phyloP scores from a whole-genome alignment of 1,140 invertebrate species.

The Drosophila mayri region DNA sequence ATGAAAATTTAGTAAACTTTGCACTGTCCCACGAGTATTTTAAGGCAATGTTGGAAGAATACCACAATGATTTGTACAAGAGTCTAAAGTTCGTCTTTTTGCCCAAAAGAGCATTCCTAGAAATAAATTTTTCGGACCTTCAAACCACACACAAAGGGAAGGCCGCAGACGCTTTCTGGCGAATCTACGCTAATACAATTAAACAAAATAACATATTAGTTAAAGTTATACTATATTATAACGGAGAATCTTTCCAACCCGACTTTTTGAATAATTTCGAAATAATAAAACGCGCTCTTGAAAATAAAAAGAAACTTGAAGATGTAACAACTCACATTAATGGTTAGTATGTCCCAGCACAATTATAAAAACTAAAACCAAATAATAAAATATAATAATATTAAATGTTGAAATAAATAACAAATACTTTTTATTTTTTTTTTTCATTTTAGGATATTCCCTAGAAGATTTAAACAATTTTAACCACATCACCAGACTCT shows the following conservation, averaged over 20 bases:
- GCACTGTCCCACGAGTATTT: background rate
- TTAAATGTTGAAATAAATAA: background rate
- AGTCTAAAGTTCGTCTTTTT: background rate
- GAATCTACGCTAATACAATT: background rate
- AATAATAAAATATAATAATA: no score
- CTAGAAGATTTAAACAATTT: background rate
- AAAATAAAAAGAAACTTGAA: background rate
- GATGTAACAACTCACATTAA: no score
- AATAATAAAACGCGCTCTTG: background rate
- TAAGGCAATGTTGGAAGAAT: background rate
- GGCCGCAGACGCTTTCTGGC: background rate
- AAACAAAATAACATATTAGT: background rate
- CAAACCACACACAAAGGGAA: background rate
- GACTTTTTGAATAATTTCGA: background rate
- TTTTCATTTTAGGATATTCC: background rate
- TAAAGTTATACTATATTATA: accelerated
- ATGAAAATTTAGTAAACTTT: background rate
- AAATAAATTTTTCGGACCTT: background rate
- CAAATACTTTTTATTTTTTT: background rate
- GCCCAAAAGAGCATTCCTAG: accelerated
- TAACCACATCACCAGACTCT: accelerated
- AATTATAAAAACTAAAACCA: no score
- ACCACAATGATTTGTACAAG: background rate
- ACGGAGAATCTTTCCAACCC: background rate
- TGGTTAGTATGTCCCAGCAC: no score